Base-by-base conservation (phyloP, 2,113 vertebrate species). In the Falcunculus frontatus region DNA sequence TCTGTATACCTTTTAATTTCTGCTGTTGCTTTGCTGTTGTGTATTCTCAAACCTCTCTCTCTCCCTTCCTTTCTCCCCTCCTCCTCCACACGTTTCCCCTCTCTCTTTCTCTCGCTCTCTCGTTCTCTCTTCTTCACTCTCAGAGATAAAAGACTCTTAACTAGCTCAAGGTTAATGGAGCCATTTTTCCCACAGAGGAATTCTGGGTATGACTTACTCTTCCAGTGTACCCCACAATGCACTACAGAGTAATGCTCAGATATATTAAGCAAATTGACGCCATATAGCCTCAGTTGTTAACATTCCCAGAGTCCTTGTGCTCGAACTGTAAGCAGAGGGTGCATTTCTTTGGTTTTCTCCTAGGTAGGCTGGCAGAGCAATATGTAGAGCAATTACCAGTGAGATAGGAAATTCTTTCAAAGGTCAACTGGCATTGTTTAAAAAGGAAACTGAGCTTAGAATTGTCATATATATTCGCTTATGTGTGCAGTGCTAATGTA, bases 91-190 rank as follows among this genome's bases (percentile, higher is more conserved):
- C 47, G 75, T 89, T 73, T 92, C 75, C 82, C 87, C 90, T 81
- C 62, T 95, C 93, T 96, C 47, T 50, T 91, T 93, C 96, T 96
- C 93, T 95, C 4, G 1, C 89, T 97, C 87, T 91, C 95, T 95
- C 49, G 49, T 95, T 95, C 89, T 93, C 96, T 97, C 96, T 97
- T 96, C 96, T 97, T 97, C 97, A 96, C 98, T 99, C 99, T 99
- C 99, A 99, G 99, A 99, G 98, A 99, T 98, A 99, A 99, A 99
- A 99, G 98, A 99, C 98, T 99, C 98, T 99, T 99, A 99, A 99
- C 99, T 99, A 99, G 98, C 99, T 99, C 98, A 99, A 99, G 99
- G 99, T 99, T 99, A 98, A 99, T 98, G 98, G 98, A 99, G 99
- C 99, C 99, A 99, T 99, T 99, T 98, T 98, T 98, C 97, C 98